Percentiles rank a stretch among this genome's conserved stretches.
phyloP scores from a whole-genome alignment of 2,888 invertebrate genomes.

The Sphinx pinastri region DNA sequence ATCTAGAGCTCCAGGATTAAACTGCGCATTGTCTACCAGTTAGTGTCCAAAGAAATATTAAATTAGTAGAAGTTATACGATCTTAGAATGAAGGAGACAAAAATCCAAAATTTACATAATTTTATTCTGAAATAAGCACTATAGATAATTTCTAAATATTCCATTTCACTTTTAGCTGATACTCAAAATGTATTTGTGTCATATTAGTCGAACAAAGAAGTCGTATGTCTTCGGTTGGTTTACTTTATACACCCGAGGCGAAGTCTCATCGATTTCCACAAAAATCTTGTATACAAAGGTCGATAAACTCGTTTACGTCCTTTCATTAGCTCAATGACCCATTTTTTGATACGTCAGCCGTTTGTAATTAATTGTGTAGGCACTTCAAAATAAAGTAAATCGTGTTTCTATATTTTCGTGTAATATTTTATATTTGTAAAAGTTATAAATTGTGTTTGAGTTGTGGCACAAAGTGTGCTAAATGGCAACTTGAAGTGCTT shows the following conservation, averaged over 20 bases:
- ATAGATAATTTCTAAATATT: neutral
- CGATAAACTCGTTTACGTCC: constrained; percentile 36
- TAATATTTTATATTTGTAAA: constrained; percentile 32
- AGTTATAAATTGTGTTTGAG: constrained; percentile 29
- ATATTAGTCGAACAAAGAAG: constrained; percentile 21
- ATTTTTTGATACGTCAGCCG: constrained; percentile 30
- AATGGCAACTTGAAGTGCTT: constrained; percentile 19
- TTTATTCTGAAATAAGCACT: no score
- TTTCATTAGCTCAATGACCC: constrained; percentile 36
- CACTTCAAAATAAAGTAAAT: constrained; percentile 33
- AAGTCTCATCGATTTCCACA: constrained; percentile 29
- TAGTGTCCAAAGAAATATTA: no score
- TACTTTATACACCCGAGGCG: constrained; percentile 19
- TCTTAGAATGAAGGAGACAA: no score
- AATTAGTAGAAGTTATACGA: no score
- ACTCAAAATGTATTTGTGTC: neutral
- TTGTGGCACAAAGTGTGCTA: constrained; percentile 17
- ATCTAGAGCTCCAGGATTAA: no score
- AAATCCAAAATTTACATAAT: no score
- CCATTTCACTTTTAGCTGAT: no score
- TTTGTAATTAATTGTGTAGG: constrained; percentile 34
- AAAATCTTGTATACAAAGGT: constrained; percentile 37
- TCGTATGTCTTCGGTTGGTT: constrained; percentile 17
- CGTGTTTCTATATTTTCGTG: constrained; percentile 33
- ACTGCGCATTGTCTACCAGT: no score